Base-by-base conservation (phyloP, 2,113 vertebrate genomes). In the Labeo catla region DNA sequence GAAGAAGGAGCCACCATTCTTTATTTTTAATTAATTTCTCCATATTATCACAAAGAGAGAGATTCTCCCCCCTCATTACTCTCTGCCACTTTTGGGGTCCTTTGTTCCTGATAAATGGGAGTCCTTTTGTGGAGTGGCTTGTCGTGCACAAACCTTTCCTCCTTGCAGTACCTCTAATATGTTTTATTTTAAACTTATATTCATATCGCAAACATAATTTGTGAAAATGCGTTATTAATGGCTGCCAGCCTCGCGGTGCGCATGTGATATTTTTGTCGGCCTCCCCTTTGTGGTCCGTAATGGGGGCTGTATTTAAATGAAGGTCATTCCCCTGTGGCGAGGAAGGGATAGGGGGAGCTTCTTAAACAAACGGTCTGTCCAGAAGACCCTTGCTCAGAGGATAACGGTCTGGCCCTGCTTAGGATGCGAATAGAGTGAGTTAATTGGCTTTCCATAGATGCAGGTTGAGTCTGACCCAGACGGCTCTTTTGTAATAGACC, bases 11-110 rank as follows among this genome's bases (percentile, higher is more conserved):
- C 82, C n/a, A 92, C 92, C 92, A 93, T 94, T 95, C 92, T 93
- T 94, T 95, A 94, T 94, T 95, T 94, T 93, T 94, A 95, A 95
- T 95, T 94, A 95, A 94, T 95, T 94, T 95, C 91, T 93, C 88
- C 88, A 91, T 91, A 92, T 90, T 92, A 93, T 94, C 92, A 92
- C 92, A 91, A 90, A 86, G 91, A 89, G 91, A 86, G 87, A 45
- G 90, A 91, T 90, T 10, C 77, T 85, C 73, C 52, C 79, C 78
- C 87, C 92, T 92, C 93, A 95, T 95, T 95, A 93, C 90, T 95
- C 89, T 92, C 86, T 92, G 93, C 92, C 93, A 93, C 92, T 94
- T 86, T 94, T 92, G 87, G 90, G 90, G 86, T 87, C 90, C 86
- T 94, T 94, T 94, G 92, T 94, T 91, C 92, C 91, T 93, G 93